These are phyloP conservation scores for Aleiodes leptofemur DNA, from an alignment of 2,888 invertebrate genomes.

Conservation along the genomic window DNA sequence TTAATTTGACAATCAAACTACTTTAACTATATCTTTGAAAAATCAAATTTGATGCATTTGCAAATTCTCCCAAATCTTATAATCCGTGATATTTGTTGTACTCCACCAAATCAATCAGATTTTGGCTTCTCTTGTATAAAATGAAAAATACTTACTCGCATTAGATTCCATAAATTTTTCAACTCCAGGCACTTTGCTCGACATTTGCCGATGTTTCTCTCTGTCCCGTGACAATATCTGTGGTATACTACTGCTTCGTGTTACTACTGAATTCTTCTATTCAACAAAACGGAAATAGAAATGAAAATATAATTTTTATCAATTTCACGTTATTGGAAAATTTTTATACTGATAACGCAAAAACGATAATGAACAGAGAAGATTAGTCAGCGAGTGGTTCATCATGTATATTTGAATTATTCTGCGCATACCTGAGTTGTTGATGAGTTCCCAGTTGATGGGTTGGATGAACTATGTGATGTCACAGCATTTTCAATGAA, in stretches of 20 bases:
- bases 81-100: no score
- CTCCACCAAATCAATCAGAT: no score
- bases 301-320: not conserved
- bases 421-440: slow-evolving; percentile 51
- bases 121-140: not conserved
- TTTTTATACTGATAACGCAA: not conserved
- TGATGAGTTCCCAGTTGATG: slow-evolving; percentile 55
- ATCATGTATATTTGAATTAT: not conserved
- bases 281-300: slow-evolving; percentile 38
- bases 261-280: slow-evolving; percentile 68
- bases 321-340: not conserved
- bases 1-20: no score
- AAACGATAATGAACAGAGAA: not conserved
- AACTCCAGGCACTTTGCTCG: slow-evolving; percentile 48
- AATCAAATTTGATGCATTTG: no score
- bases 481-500: slow-evolving; percentile 51
- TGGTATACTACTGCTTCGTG: slow-evolving; percentile 54
- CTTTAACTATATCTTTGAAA: no score
- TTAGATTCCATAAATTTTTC: slow-evolving; percentile 58
- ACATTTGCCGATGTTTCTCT: slow-evolving; percentile 81
- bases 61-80: no score
- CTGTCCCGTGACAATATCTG: slow-evolving; percentile 68
- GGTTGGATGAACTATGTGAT: slow-evolving; percentile 54
- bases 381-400: no score
- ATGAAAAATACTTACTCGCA: slow-evolving; percentile 67